A percentile compares a stretch with the other conserved stretches of the same genome.
Evolutionary conservation across 2,113 vertebrate species (phyloP).

Genomic region (Hydrolagus affinis): DNA sequence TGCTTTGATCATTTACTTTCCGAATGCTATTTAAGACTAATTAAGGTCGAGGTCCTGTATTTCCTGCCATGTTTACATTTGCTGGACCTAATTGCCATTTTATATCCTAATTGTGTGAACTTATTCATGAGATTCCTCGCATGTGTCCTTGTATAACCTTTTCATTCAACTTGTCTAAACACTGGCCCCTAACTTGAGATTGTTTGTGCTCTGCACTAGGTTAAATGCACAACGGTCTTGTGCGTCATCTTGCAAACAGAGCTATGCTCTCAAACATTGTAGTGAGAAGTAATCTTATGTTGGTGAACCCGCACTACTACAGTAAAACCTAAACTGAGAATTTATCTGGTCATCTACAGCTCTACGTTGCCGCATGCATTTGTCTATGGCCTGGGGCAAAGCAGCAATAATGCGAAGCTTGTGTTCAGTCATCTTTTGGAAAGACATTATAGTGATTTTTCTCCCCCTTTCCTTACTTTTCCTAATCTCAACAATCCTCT

Average conservation of each 20-base stretch:
- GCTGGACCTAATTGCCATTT: constrained; percentile 8
- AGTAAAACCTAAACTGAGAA: not conserved
- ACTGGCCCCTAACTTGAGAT: constrained; percentile 12
- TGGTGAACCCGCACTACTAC: not conserved
- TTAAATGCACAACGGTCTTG: constrained; percentile 1
- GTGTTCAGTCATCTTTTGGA: not conserved
- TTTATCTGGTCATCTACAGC: constrained; percentile 10
- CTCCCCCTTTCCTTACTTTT: not conserved
- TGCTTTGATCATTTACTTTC: not conserved
- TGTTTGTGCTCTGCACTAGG: not conserved
- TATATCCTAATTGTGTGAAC: constrained; percentile 23
- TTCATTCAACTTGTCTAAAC: constrained; percentile 24
- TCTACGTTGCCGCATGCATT: not conserved
- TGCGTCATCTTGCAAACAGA: not conserved
- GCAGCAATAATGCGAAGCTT: not conserved
- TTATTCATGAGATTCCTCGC: constrained; percentile 15
- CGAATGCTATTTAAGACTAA: not conserved
- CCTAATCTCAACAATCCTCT: too few relatives aligned
- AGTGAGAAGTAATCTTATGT: constrained; percentile 22
- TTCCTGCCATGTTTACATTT: not conserved
- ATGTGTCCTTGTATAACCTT: constrained; percentile 21
- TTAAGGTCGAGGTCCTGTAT: not conserved
- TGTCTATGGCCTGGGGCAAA: not conserved
- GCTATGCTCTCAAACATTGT: not conserved
- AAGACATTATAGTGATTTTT: not conserved